Evolutionary conservation across 2,888 invertebrate genomes (phyloP), one percentile per base, ranked within the genome.

Genomic region (Alloscopus bannaensis): DNA sequence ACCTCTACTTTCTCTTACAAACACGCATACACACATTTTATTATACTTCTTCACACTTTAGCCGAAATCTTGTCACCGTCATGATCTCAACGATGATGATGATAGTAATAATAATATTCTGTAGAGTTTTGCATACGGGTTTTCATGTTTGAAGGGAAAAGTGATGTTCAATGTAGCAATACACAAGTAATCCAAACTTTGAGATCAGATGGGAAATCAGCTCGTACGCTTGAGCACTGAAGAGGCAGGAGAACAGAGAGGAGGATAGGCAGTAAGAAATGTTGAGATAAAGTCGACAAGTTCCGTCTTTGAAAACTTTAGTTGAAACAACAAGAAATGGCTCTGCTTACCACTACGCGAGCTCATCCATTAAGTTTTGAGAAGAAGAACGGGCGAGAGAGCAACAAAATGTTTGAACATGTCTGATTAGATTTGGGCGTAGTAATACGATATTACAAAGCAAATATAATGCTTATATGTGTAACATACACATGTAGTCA

Each of bases 81-180:
- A 20, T 55, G 8, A 18, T 31, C 13, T 18, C 16, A 2, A 4
- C 59, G 40, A n/a, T n/a, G n/a, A n/a, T n/a, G n/a, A n/a, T n/a
- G n/a, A n/a, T n/a, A n/a, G n/a, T n/a, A n/a, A n/a, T n/a, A n/a
- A n/a, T n/a, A n/a, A n/a, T n/a, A n/a, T n/a, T n/a, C n/a, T n/a
- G n/a, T n/a, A n/a, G n/a, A n/a, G n/a, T n/a, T n/a, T n/a, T n/a
- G n/a, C n/a, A 11, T 29, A 50, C 24, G 22, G 31, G 6, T 42
- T 40, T 55, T 72, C 20, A 1, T 28, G 36, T 60, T 66, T 66
- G 75, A 57, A 42, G n/a, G n/a, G n/a, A 68, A 47, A 68, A 76
- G 60, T 76, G 60, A 76, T 76, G 76, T 76, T 76, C 50, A 76
- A 76, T 76, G 76, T 76, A 76, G 76, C 76, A 68, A 55, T 68